Evolutionary conservation across 2,888 invertebrate genomes (phyloP).

Genomic region (Hedychridium roseum): DNA sequence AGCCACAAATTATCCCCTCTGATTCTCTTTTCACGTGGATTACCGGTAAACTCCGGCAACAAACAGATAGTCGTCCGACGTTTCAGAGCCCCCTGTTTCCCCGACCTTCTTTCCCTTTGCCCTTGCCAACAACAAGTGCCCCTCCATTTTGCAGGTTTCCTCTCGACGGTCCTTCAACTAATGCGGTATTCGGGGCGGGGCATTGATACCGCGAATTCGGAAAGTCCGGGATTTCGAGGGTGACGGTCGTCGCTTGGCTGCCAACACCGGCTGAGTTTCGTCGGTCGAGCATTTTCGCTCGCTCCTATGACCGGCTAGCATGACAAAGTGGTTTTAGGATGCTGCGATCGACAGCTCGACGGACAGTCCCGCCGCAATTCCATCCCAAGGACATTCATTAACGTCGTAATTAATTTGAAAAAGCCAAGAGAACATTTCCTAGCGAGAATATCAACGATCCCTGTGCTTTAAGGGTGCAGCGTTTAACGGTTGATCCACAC

Average conservation of each 20-base stretch:
- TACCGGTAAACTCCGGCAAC: constrained; percentile 23
- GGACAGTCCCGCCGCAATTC: constrained; percentile 31
- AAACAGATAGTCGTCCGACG: constrained; percentile 13
- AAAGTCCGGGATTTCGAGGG: constrained; percentile 30
- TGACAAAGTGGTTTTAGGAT: constrained; percentile 41
- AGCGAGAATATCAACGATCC: no score
- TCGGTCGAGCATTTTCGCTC: constrained; percentile 37
- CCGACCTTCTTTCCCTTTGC: not conserved
- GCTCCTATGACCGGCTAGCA: constrained; percentile 26
- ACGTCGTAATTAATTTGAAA: no score
- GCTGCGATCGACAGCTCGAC: constrained; percentile 35
- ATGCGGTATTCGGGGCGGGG: constrained; percentile 34
- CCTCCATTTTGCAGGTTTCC: no score
- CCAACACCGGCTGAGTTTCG: no score
- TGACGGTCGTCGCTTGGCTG: constrained; percentile 16
- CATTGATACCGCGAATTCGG: constrained; percentile 34
- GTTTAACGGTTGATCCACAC: no score
- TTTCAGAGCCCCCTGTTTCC: not conserved
- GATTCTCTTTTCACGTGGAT: constrained; percentile 24
- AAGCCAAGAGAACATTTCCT: no score
- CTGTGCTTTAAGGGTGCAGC: no score
- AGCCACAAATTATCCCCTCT: constrained; percentile 31
- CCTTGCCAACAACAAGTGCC: no score
- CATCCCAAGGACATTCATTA: constrained; percentile 27
- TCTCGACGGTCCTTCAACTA: constrained; percentile 16